Evolutionary conservation across 1,140 invertebrate genomes (phyloP).

Genomic region (Drosophila watanabei): DNA sequence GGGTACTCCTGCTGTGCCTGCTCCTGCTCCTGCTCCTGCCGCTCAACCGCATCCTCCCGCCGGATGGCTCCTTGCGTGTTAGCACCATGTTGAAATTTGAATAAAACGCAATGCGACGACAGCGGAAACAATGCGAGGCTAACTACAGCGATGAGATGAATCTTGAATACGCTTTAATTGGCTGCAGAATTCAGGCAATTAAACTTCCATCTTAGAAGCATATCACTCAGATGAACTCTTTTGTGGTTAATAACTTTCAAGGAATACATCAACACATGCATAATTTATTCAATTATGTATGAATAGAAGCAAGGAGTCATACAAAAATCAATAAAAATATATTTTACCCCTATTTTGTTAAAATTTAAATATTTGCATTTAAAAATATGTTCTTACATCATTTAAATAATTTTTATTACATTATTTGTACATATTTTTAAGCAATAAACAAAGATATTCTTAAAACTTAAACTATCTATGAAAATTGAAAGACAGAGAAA

Average conservation of each 20-base stretch:
- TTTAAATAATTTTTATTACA: no score
- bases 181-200: constrained; percentile 9
- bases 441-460: not conserved
- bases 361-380: not conserved
- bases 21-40: constrained; percentile 5
- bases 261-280: not conserved
- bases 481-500: not conserved
- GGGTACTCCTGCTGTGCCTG: not conserved
- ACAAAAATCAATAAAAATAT: not conserved
- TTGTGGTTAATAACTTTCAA: not conserved
- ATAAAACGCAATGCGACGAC: constrained; percentile 57
- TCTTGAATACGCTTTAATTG: constrained; percentile 36
- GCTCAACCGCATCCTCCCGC: constrained; percentile 14
- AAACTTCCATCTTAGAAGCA: not conserved
- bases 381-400: no score
- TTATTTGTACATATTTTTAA: not conserved
- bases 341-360: not conserved
- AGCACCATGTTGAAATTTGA: constrained; percentile 76
- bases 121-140: constrained; percentile 25
- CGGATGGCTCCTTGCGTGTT: constrained; percentile 63
- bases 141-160: constrained; percentile 8
- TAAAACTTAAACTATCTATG: no score
- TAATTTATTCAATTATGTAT: not conserved
- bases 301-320: not conserved
- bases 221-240: not conserved